A percentile compares a stretch with the other conserved stretches of the same genome.
Evolutionary conservation across 2,113 vertebrate genomes (phyloP).

Genomic region (Megaleporinus macrocephalus): DNA sequence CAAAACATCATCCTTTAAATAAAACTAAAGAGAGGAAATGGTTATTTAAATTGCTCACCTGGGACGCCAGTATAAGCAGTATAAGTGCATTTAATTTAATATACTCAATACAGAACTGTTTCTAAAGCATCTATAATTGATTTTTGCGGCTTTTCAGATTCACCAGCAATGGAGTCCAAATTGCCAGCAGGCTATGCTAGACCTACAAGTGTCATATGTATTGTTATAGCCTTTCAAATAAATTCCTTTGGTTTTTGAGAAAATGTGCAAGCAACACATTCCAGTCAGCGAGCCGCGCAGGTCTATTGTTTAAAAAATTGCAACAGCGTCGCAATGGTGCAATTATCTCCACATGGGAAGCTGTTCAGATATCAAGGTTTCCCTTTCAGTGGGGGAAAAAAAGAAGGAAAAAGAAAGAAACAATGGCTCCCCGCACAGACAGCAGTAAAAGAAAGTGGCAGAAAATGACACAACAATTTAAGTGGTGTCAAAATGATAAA

Average conservation of each 20-base stretch:
- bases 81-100: background rate
- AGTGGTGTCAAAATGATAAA: background rate
- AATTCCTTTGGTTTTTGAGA: background rate
- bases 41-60: background rate
- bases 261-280: background rate
- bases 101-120: conserved; percentile 3
- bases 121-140: background rate
- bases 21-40: no score
- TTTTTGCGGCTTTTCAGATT: background rate
- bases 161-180: background rate
- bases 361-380: conserved; percentile 1
- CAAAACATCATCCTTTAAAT: no score
- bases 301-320: background rate
- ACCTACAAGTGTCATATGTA: background rate
- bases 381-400: background rate
- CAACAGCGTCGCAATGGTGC: background rate
- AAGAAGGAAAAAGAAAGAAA: background rate
- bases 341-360: conserved; percentile 11
- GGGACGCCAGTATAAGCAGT: background rate
- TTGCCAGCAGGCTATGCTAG: background rate
- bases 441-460: background rate
- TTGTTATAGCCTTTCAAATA: background rate
- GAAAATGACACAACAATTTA: background rate
- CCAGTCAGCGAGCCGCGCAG: background rate
- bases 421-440: background rate